These are phyloP conservation scores for Eucidaris tribuloides DNA, from an alignment of 35 echinoderm and acorn worm species.

Conservation along the genomic window DNA sequence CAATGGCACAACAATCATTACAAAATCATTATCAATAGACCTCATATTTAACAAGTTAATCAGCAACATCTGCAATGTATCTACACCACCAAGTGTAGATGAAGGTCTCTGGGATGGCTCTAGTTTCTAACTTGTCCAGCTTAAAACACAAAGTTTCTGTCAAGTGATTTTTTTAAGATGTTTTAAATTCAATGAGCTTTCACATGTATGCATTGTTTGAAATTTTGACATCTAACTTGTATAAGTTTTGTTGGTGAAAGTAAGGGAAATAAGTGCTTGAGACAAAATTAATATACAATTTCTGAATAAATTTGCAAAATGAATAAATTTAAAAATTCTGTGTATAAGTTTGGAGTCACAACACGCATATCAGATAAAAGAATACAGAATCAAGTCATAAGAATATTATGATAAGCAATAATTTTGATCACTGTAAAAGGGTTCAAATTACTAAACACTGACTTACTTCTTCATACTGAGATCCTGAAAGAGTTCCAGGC, in stretches of 20 bases:
- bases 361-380: too few relatives aligned
- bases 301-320: too few relatives aligned
- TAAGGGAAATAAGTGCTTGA: too few relatives aligned
- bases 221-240: too few relatives aligned
- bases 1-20: not conserved
- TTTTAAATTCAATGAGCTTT: not conserved
- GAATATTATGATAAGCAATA: too few relatives aligned
- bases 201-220: not conserved
- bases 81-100: not conserved
- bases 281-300: too few relatives aligned
- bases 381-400: too few relatives aligned
- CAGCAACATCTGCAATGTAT: not conserved
- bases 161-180: not conserved
- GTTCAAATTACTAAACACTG: not conserved
- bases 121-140: not conserved
- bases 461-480: slow-evolving; percentile 42
- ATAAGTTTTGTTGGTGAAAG: too few relatives aligned
- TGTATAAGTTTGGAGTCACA: too few relatives aligned
- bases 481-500: slow-evolving; percentile 29
- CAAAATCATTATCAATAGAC: not conserved
- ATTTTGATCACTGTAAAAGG: not conserved
- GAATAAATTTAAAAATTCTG: too few relatives aligned
- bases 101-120: not conserved
- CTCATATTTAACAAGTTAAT: not conserved
- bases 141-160: not conserved